Conservation (phyloP, 2,113 vertebrate genomes). For the Aythya baeri region DNA sequence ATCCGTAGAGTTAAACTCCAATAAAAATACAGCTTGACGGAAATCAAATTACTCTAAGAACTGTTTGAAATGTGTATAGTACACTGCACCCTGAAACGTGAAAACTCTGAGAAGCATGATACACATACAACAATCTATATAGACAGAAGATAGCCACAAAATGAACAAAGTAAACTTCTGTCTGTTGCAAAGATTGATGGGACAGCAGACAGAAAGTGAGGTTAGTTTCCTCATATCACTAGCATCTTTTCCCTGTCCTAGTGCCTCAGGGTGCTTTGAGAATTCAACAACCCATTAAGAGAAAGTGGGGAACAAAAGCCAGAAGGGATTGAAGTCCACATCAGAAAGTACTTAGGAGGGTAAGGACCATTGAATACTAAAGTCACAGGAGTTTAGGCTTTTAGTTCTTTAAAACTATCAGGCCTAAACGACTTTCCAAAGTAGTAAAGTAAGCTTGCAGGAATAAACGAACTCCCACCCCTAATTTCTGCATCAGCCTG, state of each 20-base stretch:
- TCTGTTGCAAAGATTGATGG: neutral
- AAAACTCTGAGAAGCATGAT: neutral
- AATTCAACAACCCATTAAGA: neutral
- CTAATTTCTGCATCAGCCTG: neutral
- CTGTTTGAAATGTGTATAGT: neutral
- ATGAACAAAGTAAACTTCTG: neutral
- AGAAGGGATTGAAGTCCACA: neutral
- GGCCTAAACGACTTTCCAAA: neutral
- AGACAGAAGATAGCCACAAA: neutral
- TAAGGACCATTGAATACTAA: neutral
- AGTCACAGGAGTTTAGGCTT: neutral
- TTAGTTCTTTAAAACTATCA: neutral
- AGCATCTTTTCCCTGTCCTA: neutral
- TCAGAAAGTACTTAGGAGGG: neutral
- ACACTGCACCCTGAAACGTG: neutral
- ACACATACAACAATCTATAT: accelerated
- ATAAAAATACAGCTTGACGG: neutral
- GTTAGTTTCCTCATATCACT: neutral
- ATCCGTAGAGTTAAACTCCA: neutral
- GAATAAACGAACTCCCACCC: neutral
- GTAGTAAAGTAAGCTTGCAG: neutral
- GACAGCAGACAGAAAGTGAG: neutral
- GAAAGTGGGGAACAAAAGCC: neutral
- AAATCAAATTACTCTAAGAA: neutral
- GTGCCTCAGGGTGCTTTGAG: neutral